phyloP scores from a whole-genome alignment of 2,888 invertebrate genomes.

The Helleia helle region DNA sequence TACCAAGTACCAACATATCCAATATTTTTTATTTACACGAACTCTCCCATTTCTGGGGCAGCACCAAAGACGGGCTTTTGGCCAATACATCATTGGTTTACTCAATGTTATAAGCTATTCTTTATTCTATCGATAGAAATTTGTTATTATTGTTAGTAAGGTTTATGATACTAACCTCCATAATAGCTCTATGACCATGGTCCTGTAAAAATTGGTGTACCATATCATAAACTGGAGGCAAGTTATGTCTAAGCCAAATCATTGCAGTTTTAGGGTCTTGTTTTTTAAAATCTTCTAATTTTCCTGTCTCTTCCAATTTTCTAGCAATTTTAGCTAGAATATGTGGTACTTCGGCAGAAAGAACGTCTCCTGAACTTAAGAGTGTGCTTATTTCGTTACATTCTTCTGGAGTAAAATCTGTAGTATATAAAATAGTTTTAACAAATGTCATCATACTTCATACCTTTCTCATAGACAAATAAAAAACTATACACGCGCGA shows the following conservation, averaged over 20 bases:
- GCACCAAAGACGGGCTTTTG: too few species aligned
- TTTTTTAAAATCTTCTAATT: constrained; percentile 58
- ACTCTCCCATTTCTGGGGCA: too few species aligned
- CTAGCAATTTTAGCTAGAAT: constrained; percentile 58
- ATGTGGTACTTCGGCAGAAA: constrained; percentile 83
- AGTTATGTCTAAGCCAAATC: constrained; percentile 73
- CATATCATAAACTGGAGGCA: constrained; percentile 53
- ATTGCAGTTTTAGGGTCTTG: constrained; percentile 62
- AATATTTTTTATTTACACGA: too few species aligned
- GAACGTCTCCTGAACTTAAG: constrained; percentile 79
- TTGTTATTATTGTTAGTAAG: too few species aligned
- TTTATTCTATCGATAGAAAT: too few species aligned
- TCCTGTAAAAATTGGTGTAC: constrained; percentile 75
- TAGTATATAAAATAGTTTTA: constrained; percentile 21
- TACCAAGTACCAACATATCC: too few species aligned
- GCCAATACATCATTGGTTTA: too few species aligned
- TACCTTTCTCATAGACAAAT: too few species aligned
- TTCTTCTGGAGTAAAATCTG: constrained; percentile 77
- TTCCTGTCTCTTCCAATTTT: constrained; percentile 51
- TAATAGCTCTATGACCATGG: constrained; percentile 81
- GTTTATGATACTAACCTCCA: constrained; percentile 62
- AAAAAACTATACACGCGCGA: too few species aligned
- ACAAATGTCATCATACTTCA: not conserved
- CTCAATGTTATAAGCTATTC: too few species aligned
- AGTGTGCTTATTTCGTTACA: constrained; percentile 80